These are phyloP conservation scores for Phengaris alcon DNA, from an alignment of 2,888 invertebrate species.

Conservation along the genomic window DNA sequence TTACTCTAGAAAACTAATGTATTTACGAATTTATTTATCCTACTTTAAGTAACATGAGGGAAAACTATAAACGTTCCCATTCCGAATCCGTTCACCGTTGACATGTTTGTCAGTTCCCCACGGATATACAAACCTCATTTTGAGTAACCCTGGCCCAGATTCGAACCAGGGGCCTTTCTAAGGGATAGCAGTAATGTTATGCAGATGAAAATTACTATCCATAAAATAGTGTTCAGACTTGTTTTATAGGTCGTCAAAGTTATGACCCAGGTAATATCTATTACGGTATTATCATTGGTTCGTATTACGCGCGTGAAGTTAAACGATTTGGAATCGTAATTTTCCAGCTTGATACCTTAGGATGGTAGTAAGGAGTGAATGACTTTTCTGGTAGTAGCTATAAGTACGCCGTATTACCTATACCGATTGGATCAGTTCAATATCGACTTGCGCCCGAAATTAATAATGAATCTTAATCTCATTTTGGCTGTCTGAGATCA, in stretches of 20 bases:
- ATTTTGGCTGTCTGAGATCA: too few species aligned
- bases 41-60: neutral
- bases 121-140: neutral
- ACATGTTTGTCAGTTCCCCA: neutral
- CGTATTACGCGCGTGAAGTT: neutral
- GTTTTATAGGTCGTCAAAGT: slow-evolving; percentile 12
- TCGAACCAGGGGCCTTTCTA: neutral
- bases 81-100: neutral
- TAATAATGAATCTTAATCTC: too few species aligned
- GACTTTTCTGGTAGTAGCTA: neutral
- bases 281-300: slow-evolving; percentile 1
- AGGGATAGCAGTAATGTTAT: neutral
- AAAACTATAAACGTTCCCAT: neutral
- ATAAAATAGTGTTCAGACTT: neutral
- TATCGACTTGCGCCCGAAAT: too few species aligned
- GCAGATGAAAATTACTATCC: slow-evolving; percentile 12
- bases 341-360: neutral
- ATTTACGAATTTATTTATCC: too few species aligned
- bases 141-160: slow-evolving; percentile 5
- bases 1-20: too few species aligned
- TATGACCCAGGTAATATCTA: slow-evolving; percentile 10
- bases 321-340: neutral
- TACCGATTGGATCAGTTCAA: too few species aligned
- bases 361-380: neutral
- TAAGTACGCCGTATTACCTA: too few species aligned